Evolutionary conservation across 2,113 vertebrate species (phyloP), one percentile per base, ranked within the genome.

Genomic region (Muscicapa adusta): DNA sequence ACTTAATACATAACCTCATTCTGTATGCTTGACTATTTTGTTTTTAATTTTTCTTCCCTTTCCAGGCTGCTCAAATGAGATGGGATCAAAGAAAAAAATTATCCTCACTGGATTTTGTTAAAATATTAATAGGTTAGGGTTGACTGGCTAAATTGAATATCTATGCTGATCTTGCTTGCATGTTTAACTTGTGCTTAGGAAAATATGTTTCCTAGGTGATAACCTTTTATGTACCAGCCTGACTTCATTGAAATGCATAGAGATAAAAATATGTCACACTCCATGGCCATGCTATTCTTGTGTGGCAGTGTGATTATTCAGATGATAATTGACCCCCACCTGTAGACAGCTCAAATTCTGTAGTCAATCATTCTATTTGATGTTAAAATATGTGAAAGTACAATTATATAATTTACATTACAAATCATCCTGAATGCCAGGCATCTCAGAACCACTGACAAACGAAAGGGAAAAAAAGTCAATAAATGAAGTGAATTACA

Each of bases 131-230:
- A 99, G 99, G 99, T 99, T 99, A 99, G 98, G 99, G 99, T 99
- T 99, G 99, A 99, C 98, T 99, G 99, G 99, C 98, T 99, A 99
- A 99, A 99, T 99, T 99, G 99, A 99, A 99, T 99, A 99, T 99
- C 99, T 99, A 98, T 99, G 98, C 99, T 98, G 98, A 99, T 99
- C 99, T 99, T 98, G 98, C 99, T 99, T 98, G 98, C 98, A 99
- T 99, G 99, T 99, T 99, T 99, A 99, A 99, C 99, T 99, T 99
- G 98, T 98, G 98, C 98, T 99, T 98, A 99, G 99, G 98, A 99
- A 99, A 99, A 99, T 99, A 99, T 99, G 99, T 99, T 99, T 99
- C 99, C 99, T 99, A 99, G 99, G 99, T 99, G 99, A 99, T 99
- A 99, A 99, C 99, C 99, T 99, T 99, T 99, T 99, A 99, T 99